Percentiles rank a stretch among this genome's conserved stretches.
These are phyloP conservation scores for Drosophila mayri DNA, from an alignment of 1,140 invertebrate species.

Conservation along the genomic window DNA sequence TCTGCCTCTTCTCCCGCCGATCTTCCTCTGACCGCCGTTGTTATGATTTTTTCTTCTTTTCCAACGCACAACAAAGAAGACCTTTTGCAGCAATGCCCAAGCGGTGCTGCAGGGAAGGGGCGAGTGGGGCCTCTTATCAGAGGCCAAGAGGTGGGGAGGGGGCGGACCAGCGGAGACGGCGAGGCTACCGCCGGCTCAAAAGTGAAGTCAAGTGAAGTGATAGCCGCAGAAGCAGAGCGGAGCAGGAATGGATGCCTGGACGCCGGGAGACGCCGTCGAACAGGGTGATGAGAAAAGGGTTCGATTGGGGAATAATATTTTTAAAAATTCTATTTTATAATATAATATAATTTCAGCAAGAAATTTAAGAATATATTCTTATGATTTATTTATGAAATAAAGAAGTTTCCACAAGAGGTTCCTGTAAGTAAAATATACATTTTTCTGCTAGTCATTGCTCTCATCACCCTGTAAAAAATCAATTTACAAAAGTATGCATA, in stretches of 20 bases:
- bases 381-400: too few species aligned
- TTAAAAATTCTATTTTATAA: background rate
- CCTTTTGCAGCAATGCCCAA: slow-evolving; percentile 60
- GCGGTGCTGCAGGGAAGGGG: background rate
- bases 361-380: too few species aligned
- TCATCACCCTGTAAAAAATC: slow-evolving; percentile 42
- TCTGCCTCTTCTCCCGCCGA: slow-evolving; percentile 23
- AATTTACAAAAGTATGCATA: slow-evolving; percentile 20
- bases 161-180: slow-evolving; percentile 51
- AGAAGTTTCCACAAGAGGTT: too few species aligned
- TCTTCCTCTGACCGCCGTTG: slow-evolving; percentile 16
- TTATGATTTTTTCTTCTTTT: slow-evolving; percentile 58
- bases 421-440: background rate
- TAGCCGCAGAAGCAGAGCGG: slow-evolving; percentile 49
- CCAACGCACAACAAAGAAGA: slow-evolving; percentile 77
- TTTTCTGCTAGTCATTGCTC: background rate
- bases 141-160: slow-evolving; percentile 38
- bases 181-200: slow-evolving; percentile 63
- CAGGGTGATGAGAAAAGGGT: slow-evolving; percentile 28
- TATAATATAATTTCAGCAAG: too few species aligned
- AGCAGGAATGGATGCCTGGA: slow-evolving; percentile 36
- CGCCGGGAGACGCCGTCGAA: slow-evolving; percentile 46
- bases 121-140: slow-evolving; percentile 54
- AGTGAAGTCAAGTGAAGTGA: slow-evolving; percentile 67
- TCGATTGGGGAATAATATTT: background rate